Base-by-base conservation (phyloP, 2,113 vertebrate species). In the Neomonachus schauinslandi region DNA sequence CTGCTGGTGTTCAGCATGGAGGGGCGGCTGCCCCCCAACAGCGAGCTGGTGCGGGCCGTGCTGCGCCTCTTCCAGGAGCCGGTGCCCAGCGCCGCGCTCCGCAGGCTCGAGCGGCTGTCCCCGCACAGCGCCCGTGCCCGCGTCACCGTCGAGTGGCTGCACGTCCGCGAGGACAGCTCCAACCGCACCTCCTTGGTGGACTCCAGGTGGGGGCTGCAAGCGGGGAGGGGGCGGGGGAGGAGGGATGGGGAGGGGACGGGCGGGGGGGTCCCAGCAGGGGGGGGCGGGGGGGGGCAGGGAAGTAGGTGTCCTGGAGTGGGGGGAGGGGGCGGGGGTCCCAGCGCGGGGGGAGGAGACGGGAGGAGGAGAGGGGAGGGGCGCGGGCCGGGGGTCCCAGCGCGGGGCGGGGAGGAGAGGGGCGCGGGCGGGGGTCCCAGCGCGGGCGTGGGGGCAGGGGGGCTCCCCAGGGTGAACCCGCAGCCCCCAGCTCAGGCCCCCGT, bases 31-130 rank as follows among this genome's bases (percentile, higher is more conserved):
- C 99, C 99, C 3, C 98, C 99, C 12, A 99, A 99, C 98, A 99
- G 99, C 0, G 99, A 99, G 96, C 99, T 99, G 96, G 99, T 99
- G 49, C 99, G 99, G 99, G 99, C 99, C 7, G 99, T 99, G 79
- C 99, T 99, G 71, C 99, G 99, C 95, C 99, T 99, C 33, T 99
- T 99, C 98, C 99, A 99, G 98, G 99, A 99, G 97, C 99, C 99
- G 0, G 97, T 99, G 4, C 98, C 99, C 84, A 98, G 98, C 85
- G 96, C 98, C 18, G 98, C 98, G 65, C 95, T 99, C 1, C 98
- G 98, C 33, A 99, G 63, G 63, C 91, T 51, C 0, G 51, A 72
- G 71, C 71, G 59, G n/a, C 97, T 92, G 18, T 59, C 90, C 31
- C 81, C 89, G 0, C 86, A 76, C 97, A 98, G 99, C 15, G 98